These are phyloP conservation scores for Panopea generosa DNA, from an alignment of 2,888 invertebrate species.

Conservation along the genomic window DNA sequence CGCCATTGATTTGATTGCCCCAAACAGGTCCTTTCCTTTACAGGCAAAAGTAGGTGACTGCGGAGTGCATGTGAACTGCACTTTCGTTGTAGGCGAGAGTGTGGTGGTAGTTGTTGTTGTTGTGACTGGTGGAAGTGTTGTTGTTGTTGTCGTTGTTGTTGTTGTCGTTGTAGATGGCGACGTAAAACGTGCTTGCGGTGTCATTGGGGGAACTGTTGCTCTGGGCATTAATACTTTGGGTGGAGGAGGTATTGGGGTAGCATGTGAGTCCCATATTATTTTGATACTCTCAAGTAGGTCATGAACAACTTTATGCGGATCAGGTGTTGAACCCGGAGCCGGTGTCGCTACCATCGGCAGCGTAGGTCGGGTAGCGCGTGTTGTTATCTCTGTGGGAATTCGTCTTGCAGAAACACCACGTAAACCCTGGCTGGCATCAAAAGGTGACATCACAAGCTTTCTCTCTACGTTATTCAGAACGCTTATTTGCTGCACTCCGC, in stretches of 20 bases:
- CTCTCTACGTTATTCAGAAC: too few relatives aligned
- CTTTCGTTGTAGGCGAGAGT: neutral
- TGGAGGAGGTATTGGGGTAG: too few relatives aligned
- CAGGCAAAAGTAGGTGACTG: constrained; percentile 7
- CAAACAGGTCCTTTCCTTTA: constrained; percentile 50
- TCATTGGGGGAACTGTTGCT: neutral
- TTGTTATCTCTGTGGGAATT: too few relatives aligned
- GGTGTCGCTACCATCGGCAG: neutral
- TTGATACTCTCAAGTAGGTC: neutral
- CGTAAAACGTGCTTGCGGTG: neutral
- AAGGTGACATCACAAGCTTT: too few relatives aligned
- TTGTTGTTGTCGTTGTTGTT: neutral
- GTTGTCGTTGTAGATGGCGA: neutral
- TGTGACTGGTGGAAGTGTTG: neutral
- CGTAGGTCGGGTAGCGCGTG: too few relatives aligned
- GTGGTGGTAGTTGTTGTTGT: neutral
- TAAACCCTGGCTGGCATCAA: too few relatives aligned
- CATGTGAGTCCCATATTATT: too few relatives aligned
- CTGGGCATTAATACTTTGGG: neutral
- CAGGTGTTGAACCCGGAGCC: neutral
- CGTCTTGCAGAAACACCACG: too few relatives aligned
- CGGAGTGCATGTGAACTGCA: neutral
- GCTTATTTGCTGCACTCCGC: too few relatives aligned
- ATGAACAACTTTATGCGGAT: neutral
- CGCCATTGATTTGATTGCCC: constrained; percentile 36